Base-by-base conservation (phyloP, 2,797 vertebrate species). In the Thripadectes ignobilis region DNA sequence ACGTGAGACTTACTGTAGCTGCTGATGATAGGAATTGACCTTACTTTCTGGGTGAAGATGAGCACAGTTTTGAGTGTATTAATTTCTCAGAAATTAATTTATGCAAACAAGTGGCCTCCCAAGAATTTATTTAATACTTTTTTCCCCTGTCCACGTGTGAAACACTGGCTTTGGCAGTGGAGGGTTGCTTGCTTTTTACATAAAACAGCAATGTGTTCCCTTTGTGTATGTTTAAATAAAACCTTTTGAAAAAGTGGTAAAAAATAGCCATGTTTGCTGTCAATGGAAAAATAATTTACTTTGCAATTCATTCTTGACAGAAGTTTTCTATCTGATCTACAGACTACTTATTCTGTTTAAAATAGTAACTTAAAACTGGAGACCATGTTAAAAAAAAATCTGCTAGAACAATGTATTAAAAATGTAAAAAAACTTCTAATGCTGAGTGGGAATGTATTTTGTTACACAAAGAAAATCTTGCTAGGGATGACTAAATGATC, bases 151-250 rank as follows among this genome's bases (percentile, higher is more conserved):
- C 46, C 22, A 15, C 4, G 1, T 87, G 24, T 68, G 78, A 80
- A 67, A 61, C 61, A 72, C 30, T 16, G 21, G 51, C 59, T 92
- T 86, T 91, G 57, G 32, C 76, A 76, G 24, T 57, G 7, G 67
- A 81, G 30, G 13, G 11, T 91, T 88, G 65, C 62, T 88, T 84
- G 43, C 21, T 91, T 86, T 93, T 91, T 63, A 51, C 63, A 49
- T 74, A 23, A 36, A 92, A 61, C 36, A 74, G 65, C 55, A 32
- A 32, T 83, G 87, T 91, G 43, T 10, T 91, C 11, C 85, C 63
- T 79, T n/a, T 87, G 34, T 83, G 29, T 91, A 23, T 88, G 63
- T 88, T 89, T 84, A 91, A 92, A 92, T 95, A 92, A 96, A 88
- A 39, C 9, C 48, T 88, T 85, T 61, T 48, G 38, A 48, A 81